Base-by-base conservation (phyloP, 1,140 invertebrate species). In the Lanistes nyassanus region DNA sequence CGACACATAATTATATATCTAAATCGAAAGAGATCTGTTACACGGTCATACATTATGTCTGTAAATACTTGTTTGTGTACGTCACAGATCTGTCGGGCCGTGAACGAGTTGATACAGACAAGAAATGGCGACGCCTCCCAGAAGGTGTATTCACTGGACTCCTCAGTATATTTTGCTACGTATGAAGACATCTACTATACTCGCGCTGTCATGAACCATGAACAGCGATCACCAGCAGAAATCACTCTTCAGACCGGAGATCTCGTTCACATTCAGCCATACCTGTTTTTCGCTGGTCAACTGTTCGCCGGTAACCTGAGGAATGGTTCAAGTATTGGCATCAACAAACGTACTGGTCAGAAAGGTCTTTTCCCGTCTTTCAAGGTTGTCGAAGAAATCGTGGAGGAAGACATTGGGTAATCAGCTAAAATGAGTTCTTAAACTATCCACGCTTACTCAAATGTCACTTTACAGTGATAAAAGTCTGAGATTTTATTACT, bases 51-150 rank as follows among this genome's bases (percentile, higher is more conserved):
- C 13, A 47, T 47, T 47, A 47, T 0, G 9, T 13, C 42, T 0
- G 19, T 47, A 47, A 47, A 47, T 13, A 47, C 2, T 16, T 13
- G 19, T 2, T 0, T 47, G 9, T 6, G 42, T 47, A 16, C 5
- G 5, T 47, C 42, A 9, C 83, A 96, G 94, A 95, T 98, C 31
- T 98, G 97, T 85, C 93, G 97, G 29, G 93, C 98, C 4, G 97
- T 97, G 0, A 99, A 98, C 89, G 97, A 99, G 90, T 92, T 99
- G 72, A 98, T 98, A 96, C 97, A 98, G 89, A 94, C 94, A 0
- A 92, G 94, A 81, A 92, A 95, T 82, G 92, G 93, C 19, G 96
- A 98, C 90, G 96, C 95, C 0, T 92, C 96, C 0, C 87, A 93
- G 80, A 91, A 92, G 69, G 98, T 96, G 88, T 92, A 93, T 78